phyloP scores from a whole-genome alignment of 2,113 vertebrate genomes.

The Abramis brama region DNA sequence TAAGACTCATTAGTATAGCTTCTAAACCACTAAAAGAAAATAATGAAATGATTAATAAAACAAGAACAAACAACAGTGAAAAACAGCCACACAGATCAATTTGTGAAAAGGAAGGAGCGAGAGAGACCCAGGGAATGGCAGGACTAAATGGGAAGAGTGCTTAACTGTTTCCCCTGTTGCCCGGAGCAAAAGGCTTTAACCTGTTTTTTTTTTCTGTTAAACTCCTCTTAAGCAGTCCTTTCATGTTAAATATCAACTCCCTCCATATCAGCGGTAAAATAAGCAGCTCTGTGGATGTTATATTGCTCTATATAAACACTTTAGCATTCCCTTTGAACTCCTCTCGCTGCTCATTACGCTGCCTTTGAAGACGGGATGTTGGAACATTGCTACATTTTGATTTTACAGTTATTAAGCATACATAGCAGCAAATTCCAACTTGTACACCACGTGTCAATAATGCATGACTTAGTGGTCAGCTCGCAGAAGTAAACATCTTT shows the following conservation, averaged over 20 bases:
- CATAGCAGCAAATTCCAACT: constrained; percentile 73
- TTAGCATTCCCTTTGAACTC: constrained; percentile 79
- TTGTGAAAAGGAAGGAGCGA: neutral
- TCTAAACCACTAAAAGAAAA: constrained; percentile 48
- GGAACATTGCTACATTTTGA: constrained; percentile 73
- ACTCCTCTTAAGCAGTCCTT: constrained; percentile 72
- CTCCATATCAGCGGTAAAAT: constrained; percentile 71
- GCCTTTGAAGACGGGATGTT: constrained; percentile 76
- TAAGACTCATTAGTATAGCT: constrained; percentile 49
- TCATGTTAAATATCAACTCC: constrained; percentile 77
- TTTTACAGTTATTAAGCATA: constrained; percentile 78
- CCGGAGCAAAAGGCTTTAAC: constrained; percentile 71
- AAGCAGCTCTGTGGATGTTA: constrained; percentile 64
- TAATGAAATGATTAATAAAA: constrained; percentile 52
- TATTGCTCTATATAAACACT: constrained; percentile 75
- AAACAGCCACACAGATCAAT: neutral
- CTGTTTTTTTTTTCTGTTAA: constrained; percentile 72
- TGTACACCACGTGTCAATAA: constrained; percentile 70
- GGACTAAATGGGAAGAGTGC: constrained; percentile 41
- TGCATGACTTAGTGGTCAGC: constrained; percentile 62
- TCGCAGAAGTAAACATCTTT: constrained; percentile 61
- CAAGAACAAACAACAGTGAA: constrained; percentile 48
- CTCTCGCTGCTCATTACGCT: constrained; percentile 71
- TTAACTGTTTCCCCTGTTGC: constrained; percentile 61
- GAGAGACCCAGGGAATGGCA: constrained; percentile 14